Conservation (phyloP, 2,797 vertebrate species). For the Pantherophis vulpinus region DNA sequence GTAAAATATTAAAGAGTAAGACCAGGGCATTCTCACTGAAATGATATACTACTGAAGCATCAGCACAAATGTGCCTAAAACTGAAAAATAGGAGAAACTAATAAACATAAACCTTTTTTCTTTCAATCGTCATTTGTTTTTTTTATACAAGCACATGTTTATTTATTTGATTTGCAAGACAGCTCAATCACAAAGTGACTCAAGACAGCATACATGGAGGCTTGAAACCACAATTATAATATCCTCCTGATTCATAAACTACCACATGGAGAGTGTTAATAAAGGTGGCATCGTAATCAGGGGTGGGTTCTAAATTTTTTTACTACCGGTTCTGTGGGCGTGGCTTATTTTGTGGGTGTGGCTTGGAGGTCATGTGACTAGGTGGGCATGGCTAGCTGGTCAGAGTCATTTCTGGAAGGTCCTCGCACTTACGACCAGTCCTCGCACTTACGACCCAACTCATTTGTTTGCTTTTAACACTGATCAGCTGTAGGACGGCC, state of each 20-base stretch:
- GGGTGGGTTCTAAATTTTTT: too few species aligned
- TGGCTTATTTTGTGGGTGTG: too few species aligned
- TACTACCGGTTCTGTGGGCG: too few species aligned
- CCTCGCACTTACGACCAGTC: too few species aligned
- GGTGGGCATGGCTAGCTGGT: too few species aligned
- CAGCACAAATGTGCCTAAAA: not conserved
- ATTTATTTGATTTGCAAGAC: not conserved
- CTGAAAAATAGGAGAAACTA: constrained; percentile 5
- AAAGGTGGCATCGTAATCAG: not conserved
- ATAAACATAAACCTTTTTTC: not conserved
- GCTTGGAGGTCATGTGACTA: too few species aligned
- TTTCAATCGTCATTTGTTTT: not conserved
- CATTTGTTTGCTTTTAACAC: too few species aligned
- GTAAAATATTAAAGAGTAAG: not conserved
- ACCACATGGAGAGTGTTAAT: not conserved
- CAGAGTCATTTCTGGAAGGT: too few species aligned
- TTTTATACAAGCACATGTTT: not conserved
- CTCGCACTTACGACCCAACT: too few species aligned
- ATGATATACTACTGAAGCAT: not conserved
- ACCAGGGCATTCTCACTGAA: not conserved
- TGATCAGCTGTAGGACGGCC: too few species aligned
- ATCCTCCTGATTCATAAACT: not conserved
- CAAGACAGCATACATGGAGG: not conserved
- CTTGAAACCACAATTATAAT: not conserved
- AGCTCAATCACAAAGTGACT: not conserved